Conservation (phyloP, 2,113 vertebrate genomes). For the Cyanistes caeruleus region DNA sequence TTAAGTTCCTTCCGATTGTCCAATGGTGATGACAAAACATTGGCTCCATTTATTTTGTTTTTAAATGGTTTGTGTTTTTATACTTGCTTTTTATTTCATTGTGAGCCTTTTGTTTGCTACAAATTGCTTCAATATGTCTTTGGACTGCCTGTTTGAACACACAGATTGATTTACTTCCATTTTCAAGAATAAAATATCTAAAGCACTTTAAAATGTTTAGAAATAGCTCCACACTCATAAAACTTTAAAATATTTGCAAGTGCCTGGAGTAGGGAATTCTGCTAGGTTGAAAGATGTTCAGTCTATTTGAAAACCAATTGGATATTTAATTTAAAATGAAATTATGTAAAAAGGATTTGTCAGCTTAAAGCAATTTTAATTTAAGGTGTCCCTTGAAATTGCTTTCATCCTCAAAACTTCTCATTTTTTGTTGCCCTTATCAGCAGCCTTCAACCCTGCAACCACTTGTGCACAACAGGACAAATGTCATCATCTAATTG, state of each 20-base stretch:
- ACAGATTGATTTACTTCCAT: background rate
- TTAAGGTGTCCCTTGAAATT: background rate
- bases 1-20: background rate
- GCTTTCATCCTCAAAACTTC: background rate
- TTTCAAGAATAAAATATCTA: slow-evolving; percentile 32
- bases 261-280: background rate
- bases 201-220: slow-evolving; percentile 13
- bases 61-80: background rate
- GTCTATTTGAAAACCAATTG: background rate
- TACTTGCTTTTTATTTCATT: background rate
- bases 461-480: background rate
- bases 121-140: slow-evolving; percentile 47
- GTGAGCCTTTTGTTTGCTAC: slow-evolving; percentile 16
- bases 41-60: background rate
- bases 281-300: background rate
- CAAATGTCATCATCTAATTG: background rate
- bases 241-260: slow-evolving; percentile 8
- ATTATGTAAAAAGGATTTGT: background rate
- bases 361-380: background rate
- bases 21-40: background rate
- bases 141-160: slow-evolving; percentile 22
- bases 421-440: background rate
- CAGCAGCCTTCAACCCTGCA: background rate
- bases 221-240: slow-evolving; percentile 7
- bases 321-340: background rate